Evolutionary conservation across 2,797 vertebrate species (phyloP), one percentile per base, ranked within the genome.

Genomic region (Cyprinella venusta): DNA sequence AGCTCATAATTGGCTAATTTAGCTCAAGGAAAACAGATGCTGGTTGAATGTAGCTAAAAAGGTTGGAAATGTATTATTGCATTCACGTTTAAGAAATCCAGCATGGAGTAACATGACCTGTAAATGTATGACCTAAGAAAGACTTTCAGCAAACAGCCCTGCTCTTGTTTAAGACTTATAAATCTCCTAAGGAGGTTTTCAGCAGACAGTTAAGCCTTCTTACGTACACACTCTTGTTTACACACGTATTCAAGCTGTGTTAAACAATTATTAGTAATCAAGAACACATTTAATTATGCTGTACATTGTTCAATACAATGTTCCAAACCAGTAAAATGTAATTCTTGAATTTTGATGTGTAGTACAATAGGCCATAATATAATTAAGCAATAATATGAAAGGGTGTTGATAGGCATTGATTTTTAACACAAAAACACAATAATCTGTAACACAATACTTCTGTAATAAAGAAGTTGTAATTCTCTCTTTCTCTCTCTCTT

Each of bases 111-210:
- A 81, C 71, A n/a, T 81, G 72, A 81, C 42, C 79, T 71, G 24
- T 54, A 21, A 70, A 68, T 30, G 24, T 50, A 48, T 64, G 38
- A 48, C 9, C 40, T 26, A 48, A 64, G 9, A 45, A 2, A 33
- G 59, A 24, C 75, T 72, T 50, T 54, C 16, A 38, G 15, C 1
- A 52, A 67, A 33, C 40, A 56, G 30, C 4, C 74, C 21, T 61
- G 64, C 38, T 79, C 76, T 65, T 68, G 38, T 79, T 79, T 83
- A 87, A 87, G 76, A 67, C 59, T 24, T 56, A 36, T 82, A 71
- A 87, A 83, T 85, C 86, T 65, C 5, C 19, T 82, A 52, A 85
- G 33, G 50, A 61, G 52, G 70, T 76, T 76, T 61, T n/a, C 52
- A 8, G 50, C 70, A 79, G 74, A 84, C 67, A 70, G 79, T 70